These are phyloP conservation scores for Lymantria monacha DNA, from an alignment of 2,888 invertebrate species.

Conservation along the genomic window DNA sequence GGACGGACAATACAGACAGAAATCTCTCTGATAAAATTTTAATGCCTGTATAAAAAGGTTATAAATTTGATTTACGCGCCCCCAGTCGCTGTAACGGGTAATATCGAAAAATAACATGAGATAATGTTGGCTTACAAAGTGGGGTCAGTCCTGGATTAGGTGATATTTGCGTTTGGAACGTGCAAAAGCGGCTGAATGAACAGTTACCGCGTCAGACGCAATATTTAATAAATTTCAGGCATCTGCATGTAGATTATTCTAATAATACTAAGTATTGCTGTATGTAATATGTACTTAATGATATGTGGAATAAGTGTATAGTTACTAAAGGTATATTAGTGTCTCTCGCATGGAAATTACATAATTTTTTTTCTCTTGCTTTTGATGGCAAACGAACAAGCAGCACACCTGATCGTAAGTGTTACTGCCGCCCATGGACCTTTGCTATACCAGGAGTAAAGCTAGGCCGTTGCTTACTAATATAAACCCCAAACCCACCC, in stretches of 20 bases:
- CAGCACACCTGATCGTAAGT: too few species aligned
- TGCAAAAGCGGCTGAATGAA: neutral
- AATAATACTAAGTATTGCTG: too few species aligned
- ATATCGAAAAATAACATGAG: conserved; percentile 79
- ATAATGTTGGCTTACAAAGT: conserved; percentile 74
- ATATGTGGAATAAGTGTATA: too few species aligned
- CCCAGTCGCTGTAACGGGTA: conserved; percentile 72
- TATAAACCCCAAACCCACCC: too few species aligned
- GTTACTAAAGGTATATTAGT: too few species aligned
- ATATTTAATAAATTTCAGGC: too few species aligned
- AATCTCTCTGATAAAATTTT: conserved; percentile 79
- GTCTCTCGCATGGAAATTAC: neutral
- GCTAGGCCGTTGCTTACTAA: too few species aligned
- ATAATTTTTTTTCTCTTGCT: conserved; percentile 21
- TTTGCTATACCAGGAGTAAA: too few species aligned
- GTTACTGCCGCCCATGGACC: too few species aligned
- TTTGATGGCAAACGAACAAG: too few species aligned
- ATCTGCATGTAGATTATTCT: too few species aligned
- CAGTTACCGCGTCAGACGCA: neutral
- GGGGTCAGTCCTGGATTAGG: conserved; percentile 61
- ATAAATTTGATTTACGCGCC: conserved; percentile 80
- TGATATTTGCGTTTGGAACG: conserved; percentile 49
- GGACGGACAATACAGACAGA: conserved; percentile 73
- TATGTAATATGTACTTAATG: conserved; percentile 2
- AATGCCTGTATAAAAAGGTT: conserved; percentile 79